Conservation (phyloP, 30 jellyfish, hydroid and myxozoan genomes). For the Kudoa iwatai region DNA sequence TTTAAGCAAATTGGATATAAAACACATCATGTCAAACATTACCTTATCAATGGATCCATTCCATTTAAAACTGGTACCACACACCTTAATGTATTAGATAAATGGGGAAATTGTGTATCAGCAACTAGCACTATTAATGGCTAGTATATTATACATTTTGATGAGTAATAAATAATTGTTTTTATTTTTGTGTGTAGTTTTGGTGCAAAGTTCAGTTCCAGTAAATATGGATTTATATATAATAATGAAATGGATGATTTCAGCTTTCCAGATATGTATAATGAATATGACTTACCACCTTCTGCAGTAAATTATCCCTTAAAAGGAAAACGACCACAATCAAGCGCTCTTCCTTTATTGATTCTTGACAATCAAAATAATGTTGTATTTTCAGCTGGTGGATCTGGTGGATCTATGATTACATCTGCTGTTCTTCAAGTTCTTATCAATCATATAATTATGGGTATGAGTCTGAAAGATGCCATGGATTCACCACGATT, state of each 20-base stretch:
- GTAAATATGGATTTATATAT: slow-evolving; percentile 51
- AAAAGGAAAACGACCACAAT: slow-evolving; percentile 46
- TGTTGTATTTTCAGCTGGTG: slow-evolving; percentile 57
- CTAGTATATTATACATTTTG: slow-evolving; percentile 12
- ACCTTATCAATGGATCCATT: no score
- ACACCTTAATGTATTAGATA: slow-evolving; percentile 55
- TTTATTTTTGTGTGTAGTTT: slow-evolving; percentile 6
- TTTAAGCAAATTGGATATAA: no score
- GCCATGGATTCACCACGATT: slow-evolving; percentile 87
- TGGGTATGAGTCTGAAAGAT: slow-evolving; percentile 47
- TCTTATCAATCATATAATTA: slow-evolving; percentile 38
- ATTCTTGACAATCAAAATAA: slow-evolving; percentile 23
- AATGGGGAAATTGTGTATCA: slow-evolving; percentile 51
- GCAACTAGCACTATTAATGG: slow-evolving; percentile 66
- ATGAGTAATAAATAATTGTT: no score
- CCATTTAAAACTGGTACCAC: slow-evolving; percentile 68
- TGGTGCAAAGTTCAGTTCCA: slow-evolving; percentile 75
- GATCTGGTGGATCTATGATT: slow-evolving; percentile 88
- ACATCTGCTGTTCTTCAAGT: slow-evolving; percentile 91
- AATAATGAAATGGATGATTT: slow-evolving; percentile 91
- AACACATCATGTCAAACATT: no score
- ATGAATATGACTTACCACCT: slow-evolving; percentile 71
- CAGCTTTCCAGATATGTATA: slow-evolving; percentile 52
- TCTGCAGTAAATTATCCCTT: slow-evolving; percentile 26
- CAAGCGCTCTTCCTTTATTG: slow-evolving; percentile 68